A percentile compares a stretch with the other conserved stretches of the same genome.
phyloP scores from a whole-genome alignment of 2,113 vertebrate genomes.

The Chaetops frenatus region DNA sequence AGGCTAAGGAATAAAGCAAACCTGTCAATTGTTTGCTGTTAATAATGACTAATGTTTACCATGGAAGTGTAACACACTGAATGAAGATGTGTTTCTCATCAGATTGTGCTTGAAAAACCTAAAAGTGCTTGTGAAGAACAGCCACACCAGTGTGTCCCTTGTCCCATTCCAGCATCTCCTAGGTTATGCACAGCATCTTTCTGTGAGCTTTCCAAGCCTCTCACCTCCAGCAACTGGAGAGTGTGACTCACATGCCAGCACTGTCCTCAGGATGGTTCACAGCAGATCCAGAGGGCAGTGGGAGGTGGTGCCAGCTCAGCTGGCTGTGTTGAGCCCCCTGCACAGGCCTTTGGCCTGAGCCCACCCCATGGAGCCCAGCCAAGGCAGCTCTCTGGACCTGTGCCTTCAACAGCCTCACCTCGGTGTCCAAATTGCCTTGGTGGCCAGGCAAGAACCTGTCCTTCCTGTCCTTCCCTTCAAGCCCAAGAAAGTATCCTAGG shows the following conservation, averaged over 20 bases:
- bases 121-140: background rate
- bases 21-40: background rate
- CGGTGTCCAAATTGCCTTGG: background rate
- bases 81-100: background rate
- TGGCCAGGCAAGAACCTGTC: background rate
- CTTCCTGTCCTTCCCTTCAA: background rate
- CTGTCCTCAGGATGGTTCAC: background rate
- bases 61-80: background rate
- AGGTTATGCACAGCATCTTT: background rate
- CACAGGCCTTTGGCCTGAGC: background rate
- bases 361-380: background rate
- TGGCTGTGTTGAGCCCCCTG: background rate
- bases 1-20: constrained; percentile 7
- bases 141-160: background rate
- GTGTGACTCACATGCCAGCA: background rate
- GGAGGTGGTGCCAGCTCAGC: background rate
- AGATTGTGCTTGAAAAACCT: background rate
- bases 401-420: background rate
- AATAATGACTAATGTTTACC: background rate
- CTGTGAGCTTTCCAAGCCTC: background rate
- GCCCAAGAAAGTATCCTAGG: background rate
- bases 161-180: accelerated
- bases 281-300: background rate
- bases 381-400: background rate
- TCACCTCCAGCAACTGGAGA: background rate